Conservation (phyloP, 2,113 vertebrate genomes). For the Nannobrachium achirus region DNA sequence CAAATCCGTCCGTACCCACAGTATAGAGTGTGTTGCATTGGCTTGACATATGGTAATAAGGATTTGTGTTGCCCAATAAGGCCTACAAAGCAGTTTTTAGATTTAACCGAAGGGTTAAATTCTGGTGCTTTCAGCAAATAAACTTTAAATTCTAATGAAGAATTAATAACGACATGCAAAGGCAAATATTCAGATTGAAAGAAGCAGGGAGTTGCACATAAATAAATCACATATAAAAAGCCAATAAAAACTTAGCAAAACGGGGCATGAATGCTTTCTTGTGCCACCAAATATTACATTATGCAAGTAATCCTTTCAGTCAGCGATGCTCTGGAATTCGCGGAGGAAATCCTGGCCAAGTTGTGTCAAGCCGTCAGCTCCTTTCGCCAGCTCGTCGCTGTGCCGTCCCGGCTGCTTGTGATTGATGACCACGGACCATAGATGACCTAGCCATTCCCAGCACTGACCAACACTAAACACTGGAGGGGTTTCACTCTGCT, state of each 20-base stretch:
- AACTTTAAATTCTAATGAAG: conserved; percentile 64
- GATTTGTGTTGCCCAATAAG: conserved; percentile 18
- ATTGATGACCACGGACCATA: conserved; percentile 76
- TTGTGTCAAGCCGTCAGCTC: conserved; percentile 69
- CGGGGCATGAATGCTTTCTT: conserved; percentile 78
- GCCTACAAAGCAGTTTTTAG: conserved; percentile 2
- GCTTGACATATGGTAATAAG: conserved; percentile 33
- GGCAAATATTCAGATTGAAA: conserved; percentile 69
- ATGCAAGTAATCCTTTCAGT: conserved; percentile 75
- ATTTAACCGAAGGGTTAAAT: conserved; percentile 34
- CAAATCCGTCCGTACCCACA: conserved; percentile 31
- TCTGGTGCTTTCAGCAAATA: conserved; percentile 9
- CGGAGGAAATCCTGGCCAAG: conserved; percentile 68
- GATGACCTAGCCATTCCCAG: conserved; percentile 49
- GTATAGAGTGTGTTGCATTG: conserved; percentile 19
- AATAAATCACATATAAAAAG: conserved; percentile 73
- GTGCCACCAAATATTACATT: conserved; percentile 77
- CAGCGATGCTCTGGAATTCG: conserved; percentile 63
- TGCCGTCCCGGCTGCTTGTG: conserved; percentile 62
- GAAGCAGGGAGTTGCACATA: conserved; percentile 47
- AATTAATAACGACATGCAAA: conserved; percentile 72
- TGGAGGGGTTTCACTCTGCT: conserved; percentile 44
- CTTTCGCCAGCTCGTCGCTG: conserved; percentile 60
- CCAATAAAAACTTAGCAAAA: conserved; percentile 76
- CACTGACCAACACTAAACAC: conserved; percentile 49